phyloP scores from a whole-genome alignment of 2,113 vertebrate genomes.

The Mobula birostris region DNA sequence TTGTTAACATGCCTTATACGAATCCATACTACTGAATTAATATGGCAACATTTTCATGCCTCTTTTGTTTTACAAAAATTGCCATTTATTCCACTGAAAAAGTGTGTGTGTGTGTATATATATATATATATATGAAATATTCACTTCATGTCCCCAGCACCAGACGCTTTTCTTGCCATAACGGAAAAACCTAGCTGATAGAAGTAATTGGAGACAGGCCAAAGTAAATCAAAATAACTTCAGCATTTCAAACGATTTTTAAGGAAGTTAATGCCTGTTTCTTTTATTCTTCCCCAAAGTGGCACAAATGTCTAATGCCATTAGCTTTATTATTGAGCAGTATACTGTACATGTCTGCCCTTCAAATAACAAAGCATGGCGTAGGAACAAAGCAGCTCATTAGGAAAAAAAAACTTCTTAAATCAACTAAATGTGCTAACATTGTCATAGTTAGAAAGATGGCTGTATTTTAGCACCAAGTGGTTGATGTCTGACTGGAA shows the following conservation, averaged over 20 bases:
- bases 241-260: background rate
- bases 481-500: constrained; percentile 32
- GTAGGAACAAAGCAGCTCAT: constrained; percentile 27
- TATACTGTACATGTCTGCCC: background rate
- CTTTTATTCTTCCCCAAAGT: constrained; percentile 1
- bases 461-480: constrained; percentile 36
- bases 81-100: background rate
- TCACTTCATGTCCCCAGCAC: background rate
- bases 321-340: background rate
- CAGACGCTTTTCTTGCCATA: background rate
- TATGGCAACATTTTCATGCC: background rate
- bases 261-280: background rate
- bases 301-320: background rate
- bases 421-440: constrained; percentile 37
- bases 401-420: constrained; percentile 23
- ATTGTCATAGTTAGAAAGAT: constrained; percentile 34
- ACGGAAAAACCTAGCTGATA: background rate
- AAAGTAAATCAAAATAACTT: background rate
- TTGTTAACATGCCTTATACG: background rate
- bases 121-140: background rate
- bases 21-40: background rate
- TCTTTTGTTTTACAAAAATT: background rate
- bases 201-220: background rate
- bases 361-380: constrained; percentile 14
- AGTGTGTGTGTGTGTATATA: background rate